Base-by-base conservation (phyloP, 2,113 vertebrate genomes). In the Mesoclemmys tuberculata region DNA sequence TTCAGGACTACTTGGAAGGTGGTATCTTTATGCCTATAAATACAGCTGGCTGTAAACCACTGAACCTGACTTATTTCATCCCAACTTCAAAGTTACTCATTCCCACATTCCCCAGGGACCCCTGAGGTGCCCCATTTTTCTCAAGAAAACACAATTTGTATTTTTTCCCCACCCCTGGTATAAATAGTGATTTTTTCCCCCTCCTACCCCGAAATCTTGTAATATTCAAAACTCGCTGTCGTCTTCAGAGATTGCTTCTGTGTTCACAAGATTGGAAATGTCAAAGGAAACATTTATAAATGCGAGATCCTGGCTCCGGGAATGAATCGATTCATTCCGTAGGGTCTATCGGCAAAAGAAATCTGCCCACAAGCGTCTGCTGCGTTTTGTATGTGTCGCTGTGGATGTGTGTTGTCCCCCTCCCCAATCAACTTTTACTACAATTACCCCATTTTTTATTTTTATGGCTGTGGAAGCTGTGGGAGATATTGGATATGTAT, bases 401-500 rank as follows among this genome's bases (percentile, higher is more conserved):
- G 46, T 8, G 48, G 6, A 0, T 1, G 1, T 3, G 79, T 12
- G 1, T 85, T 89, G 90, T 68, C 21, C 19, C n/a, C 21, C 94
- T 87, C 93, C 51, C 84, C 90, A 38, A 27, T 94, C 93, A 96
- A 89, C 82, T 90, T 44, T 92, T 2, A 10, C 93, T 44, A 46
- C 92, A 93, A 90, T 92, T 87, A 82, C 92, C 89, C 94, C 92
- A 84, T 96, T 96, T 94, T 89, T 97, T 92, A 96, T 97, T 93
- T 96, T 96, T 95, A 96, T 8, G 84, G 93, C 89, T 87, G 75
- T 3, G 58, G 93, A 77, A 6, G 80, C 94, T 14, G 82, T 41
- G 2, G 95, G 95, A 93, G 95, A 93, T 77, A 88, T 85, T 48
- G 97, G 93, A 94, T 97, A 92, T 92, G 22, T 95, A 94, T 85